phyloP scores from a whole-genome alignment of 2,113 vertebrate species.

The Pollachius pollachius region DNA sequence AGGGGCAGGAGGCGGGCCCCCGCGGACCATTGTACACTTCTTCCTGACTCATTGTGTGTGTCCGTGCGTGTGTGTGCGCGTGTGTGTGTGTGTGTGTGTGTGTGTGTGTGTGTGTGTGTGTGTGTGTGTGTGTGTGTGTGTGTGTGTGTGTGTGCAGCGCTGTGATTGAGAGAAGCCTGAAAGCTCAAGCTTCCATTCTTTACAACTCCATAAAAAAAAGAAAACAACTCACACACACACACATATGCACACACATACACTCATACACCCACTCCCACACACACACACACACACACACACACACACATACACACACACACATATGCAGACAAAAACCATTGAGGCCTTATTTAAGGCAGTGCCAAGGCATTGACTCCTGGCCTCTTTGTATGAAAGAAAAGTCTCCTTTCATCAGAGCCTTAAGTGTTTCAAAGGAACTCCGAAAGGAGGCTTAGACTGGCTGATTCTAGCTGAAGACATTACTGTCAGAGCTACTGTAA shows the following conservation, averaged over 20 bases:
- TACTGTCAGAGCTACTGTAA: constrained; percentile 59
- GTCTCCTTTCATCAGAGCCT: constrained; percentile 64
- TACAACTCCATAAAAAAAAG: constrained; percentile 46
- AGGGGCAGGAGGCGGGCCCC: constrained; percentile 70
- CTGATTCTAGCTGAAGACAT: constrained; percentile 61
- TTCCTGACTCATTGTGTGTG: constrained; percentile 74
- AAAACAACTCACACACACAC: constrained; percentile 47
- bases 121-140: too few relatives aligned
- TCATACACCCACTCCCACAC: too few relatives aligned
- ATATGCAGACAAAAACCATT: neutral
- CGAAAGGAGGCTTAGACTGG: constrained; percentile 62
- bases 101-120: constrained; percentile 42
- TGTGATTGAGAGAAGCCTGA: constrained; percentile 58
- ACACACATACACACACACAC: too few relatives aligned
- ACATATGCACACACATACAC: neutral
- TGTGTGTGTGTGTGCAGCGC: constrained; percentile 41
- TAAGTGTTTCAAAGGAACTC: constrained; percentile 64
- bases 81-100: constrained; percentile 24
- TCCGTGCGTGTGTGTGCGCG: constrained; percentile 18
- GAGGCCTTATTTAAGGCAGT: constrained; percentile 48
- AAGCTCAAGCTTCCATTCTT: constrained; percentile 59
- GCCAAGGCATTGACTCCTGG: constrained; percentile 57
- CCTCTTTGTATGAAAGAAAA: constrained; percentile 62
- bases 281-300: too few relatives aligned
- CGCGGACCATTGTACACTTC: constrained; percentile 68